Evolutionary conservation across 1,140 invertebrate species (phyloP).

Genomic region (Hypsibius dujardini): DNA sequence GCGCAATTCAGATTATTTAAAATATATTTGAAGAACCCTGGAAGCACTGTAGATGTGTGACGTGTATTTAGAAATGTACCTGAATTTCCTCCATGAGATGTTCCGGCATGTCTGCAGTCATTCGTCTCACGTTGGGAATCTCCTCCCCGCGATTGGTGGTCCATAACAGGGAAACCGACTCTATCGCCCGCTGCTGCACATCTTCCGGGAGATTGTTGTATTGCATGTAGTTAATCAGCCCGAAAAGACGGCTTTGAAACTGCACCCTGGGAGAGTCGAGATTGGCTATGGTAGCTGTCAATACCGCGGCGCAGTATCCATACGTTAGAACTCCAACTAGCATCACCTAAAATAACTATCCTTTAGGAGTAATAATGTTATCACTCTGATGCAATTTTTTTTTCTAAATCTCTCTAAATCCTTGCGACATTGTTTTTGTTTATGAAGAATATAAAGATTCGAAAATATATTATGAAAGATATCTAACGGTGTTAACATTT

Average conservation of each 20-base stretch:
- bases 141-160: not conserved
- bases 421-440: too few species aligned
- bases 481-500: too few species aligned
- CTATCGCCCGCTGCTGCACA: constrained; percentile 2
- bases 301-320: constrained; percentile 21
- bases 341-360: constrained; percentile 18
- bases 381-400: too few species aligned
- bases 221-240: not conserved
- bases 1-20: not conserved
- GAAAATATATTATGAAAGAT: too few species aligned
- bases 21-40: too few species aligned
- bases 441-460: too few species aligned
- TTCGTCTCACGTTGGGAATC: not conserved
- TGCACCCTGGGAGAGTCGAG: constrained; percentile 15
- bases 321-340: constrained; percentile 20
- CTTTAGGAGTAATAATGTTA: too few species aligned
- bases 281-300: constrained; percentile 22
- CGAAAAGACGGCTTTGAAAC: constrained; percentile 10
- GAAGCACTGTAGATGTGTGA: too few species aligned
- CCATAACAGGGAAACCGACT: constrained; percentile 7
- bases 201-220: not conserved
- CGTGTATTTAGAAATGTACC: too few species aligned
- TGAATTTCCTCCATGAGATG: constrained; percentile 10
- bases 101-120: constrained; percentile 2
- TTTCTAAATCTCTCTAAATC: too few species aligned